Conservation (phyloP, 2,888 invertebrate species). For the Auanema sp. region DNA sequence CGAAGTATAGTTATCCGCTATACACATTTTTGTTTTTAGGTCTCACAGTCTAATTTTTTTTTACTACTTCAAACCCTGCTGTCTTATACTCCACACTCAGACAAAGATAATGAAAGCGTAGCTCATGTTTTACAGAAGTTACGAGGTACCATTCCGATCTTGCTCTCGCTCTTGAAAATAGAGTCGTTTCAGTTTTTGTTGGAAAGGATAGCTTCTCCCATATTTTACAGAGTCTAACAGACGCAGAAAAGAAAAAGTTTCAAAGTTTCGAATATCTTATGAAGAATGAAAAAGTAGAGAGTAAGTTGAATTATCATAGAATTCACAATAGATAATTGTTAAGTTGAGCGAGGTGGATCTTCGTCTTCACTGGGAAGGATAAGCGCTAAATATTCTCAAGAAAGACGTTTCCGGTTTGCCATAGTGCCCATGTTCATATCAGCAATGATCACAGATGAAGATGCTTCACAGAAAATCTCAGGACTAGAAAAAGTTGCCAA, state of each 20-base stretch:
- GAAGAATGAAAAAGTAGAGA: constrained; percentile 8
- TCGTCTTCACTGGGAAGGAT: constrained; percentile 1
- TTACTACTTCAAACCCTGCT: not conserved
- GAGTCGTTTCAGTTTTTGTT: too few relatives aligned
- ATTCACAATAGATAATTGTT: not conserved
- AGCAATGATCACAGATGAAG: constrained; percentile 68
- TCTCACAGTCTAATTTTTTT: not conserved
- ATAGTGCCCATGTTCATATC: constrained; percentile 66
- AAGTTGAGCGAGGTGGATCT: not conserved
- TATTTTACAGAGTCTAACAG: too few relatives aligned
- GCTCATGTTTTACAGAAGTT: too few relatives aligned
- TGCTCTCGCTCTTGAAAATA: too few relatives aligned
- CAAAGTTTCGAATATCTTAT: too few relatives aligned
- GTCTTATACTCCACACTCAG: too few relatives aligned
- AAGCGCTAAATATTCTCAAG: constrained; percentile 8
- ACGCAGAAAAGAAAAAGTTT: too few relatives aligned
- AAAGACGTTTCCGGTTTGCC: constrained; percentile 63
- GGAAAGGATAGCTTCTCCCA: too few relatives aligned
- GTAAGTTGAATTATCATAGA: not conserved
- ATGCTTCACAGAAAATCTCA: constrained; percentile 66
- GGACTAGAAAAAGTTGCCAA: constrained; percentile 40
- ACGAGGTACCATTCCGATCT: too few relatives aligned
- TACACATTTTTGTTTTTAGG: not conserved
- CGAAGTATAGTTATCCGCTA: too few relatives aligned
- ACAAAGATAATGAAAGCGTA: too few relatives aligned